phyloP scores from a whole-genome alignment of 2,888 invertebrate genomes.

The Hartigia nigra region DNA sequence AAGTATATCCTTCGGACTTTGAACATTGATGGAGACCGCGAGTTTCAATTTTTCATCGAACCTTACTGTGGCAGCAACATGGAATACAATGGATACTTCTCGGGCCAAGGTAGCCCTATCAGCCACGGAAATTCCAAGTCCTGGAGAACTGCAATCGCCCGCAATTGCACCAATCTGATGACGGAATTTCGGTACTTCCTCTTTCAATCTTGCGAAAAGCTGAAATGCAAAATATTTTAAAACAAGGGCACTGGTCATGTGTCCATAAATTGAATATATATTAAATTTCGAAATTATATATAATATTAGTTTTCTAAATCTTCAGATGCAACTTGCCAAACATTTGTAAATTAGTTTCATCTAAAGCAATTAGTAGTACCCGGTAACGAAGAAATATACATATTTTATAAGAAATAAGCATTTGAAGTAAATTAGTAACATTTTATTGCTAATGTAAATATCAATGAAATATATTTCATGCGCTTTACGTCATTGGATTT shows the following conservation, averaged over 20 bases:
- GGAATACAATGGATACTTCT: slow-evolving; percentile 70
- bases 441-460: background rate
- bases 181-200: slow-evolving; percentile 73
- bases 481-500: too few species aligned
- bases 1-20: slow-evolving; percentile 75
- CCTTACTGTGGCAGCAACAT: slow-evolving; percentile 71
- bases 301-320: background rate
- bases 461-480: background rate
- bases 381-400: background rate
- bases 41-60: slow-evolving; percentile 82
- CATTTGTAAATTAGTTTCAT: background rate
- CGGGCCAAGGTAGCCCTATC: slow-evolving; percentile 69
- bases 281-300: background rate
- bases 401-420: background rate
- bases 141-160: slow-evolving; percentile 74
- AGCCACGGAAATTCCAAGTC: slow-evolving; percentile 70
- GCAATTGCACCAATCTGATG: slow-evolving; percentile 69
- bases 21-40: slow-evolving; percentile 80
- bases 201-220: slow-evolving; percentile 70
- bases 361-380: background rate
- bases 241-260: background rate
- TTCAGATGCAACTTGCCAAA: background rate
- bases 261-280: background rate
- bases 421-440: background rate
- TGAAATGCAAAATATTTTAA: slow-evolving; percentile 43